Percentiles rank a stretch among this genome's conserved stretches.
Evolutionary conservation across 23 tunicate genomes (phyloP).

Genomic region (Halocynthia aurantium): DNA sequence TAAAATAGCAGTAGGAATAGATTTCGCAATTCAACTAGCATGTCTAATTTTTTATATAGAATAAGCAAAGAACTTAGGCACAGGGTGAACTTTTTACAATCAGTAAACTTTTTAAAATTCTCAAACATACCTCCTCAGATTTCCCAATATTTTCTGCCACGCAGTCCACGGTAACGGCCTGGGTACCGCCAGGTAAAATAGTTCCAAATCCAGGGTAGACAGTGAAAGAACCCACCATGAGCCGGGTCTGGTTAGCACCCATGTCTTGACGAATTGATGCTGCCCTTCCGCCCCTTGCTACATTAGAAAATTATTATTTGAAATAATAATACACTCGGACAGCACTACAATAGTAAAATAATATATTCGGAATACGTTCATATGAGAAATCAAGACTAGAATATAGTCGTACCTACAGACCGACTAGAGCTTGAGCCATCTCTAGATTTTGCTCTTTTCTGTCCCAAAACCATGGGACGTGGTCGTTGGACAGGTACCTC

Average conservation of each 20-base stretch:
- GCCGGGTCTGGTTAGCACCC: conserved; percentile 68
- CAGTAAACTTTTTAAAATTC: no score
- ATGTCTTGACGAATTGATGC: conserved; percentile 75
- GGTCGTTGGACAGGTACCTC: conserved; percentile 70
- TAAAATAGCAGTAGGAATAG: no score
- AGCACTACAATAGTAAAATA: background rate
- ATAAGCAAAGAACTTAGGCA: no score
- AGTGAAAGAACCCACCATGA: conserved; percentile 72
- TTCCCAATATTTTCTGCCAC: conserved; percentile 71
- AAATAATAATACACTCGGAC: background rate
- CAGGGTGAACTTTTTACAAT: no score
- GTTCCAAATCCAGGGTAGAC: conserved; percentile 95
- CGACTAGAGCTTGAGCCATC: conserved; percentile 90
- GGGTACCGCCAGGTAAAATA: conserved; percentile 64
- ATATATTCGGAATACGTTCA: background rate
- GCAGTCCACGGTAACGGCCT: conserved; percentile 75
- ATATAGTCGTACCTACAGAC: conserved; percentile 53
- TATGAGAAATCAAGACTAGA: no score
- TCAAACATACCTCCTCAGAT: conserved; percentile 63
- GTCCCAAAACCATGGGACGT: conserved; percentile 81
- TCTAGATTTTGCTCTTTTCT: conserved; percentile 57
- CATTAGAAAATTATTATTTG: background rate
- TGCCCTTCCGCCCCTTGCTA: conserved; percentile 52
- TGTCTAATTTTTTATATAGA: no score
- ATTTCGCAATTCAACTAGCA: no score